These are phyloP conservation scores for Drosophila nigricruria DNA, from an alignment of 2,888 invertebrate genomes.

Conservation along the genomic window DNA sequence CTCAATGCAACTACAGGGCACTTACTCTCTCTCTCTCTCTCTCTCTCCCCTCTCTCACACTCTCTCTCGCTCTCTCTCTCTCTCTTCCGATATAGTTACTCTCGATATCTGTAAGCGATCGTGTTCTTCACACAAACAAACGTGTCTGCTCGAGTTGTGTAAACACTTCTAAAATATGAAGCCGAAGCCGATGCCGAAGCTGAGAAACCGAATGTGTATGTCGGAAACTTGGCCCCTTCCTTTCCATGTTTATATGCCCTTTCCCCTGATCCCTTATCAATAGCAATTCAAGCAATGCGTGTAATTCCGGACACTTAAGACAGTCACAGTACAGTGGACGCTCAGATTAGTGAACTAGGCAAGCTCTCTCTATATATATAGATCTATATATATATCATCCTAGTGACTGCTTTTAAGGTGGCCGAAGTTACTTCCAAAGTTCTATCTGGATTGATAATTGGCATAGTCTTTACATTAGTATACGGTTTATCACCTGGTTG, in stretches of 20 bases:
- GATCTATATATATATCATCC: no score
- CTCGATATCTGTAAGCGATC: slow-evolving; percentile 55
- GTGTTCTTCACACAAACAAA: slow-evolving; percentile 52
- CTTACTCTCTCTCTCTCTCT: background rate
- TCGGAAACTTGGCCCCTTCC: background rate
- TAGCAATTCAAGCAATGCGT: slow-evolving; percentile 13
- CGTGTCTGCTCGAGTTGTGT: slow-evolving; percentile 24
- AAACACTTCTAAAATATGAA: slow-evolving; percentile 25
- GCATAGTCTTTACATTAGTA: no score
- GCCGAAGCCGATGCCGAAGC: background rate
- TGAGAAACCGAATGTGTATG: background rate
- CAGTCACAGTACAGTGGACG: slow-evolving; percentile 10
- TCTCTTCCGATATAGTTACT: background rate
- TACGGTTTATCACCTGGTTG: no score
- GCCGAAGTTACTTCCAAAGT: no score
- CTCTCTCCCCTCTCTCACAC: background rate
- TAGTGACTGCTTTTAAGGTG: no score
- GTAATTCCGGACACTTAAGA: slow-evolving; percentile 22
- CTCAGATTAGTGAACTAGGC: background rate
- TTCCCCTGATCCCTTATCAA: slow-evolving; percentile 28
- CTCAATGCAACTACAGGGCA: background rate
- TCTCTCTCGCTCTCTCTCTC: background rate
- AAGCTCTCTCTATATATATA: no score
- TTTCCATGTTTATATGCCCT: background rate
- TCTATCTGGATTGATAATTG: no score